These are phyloP conservation scores for Caenorhabditis sp. DNA, from an alignment of 2,888 invertebrate genomes.

Conservation along the genomic window DNA sequence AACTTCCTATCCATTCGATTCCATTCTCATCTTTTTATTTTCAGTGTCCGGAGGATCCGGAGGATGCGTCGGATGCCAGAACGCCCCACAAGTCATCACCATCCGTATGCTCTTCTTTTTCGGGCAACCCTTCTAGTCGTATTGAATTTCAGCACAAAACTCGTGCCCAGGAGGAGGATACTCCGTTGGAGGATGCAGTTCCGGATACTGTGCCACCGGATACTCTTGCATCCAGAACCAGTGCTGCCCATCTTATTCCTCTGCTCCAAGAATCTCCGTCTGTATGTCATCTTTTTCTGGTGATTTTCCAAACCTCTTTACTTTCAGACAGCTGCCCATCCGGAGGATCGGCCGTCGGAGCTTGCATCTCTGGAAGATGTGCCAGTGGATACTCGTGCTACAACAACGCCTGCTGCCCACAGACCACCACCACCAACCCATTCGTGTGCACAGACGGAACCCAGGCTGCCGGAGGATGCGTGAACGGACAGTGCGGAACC, in stretches of 20 bases:
- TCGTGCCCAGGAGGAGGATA: slow-evolving; percentile 73
- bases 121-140: neutral
- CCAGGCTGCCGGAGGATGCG: slow-evolving; percentile 79
- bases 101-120: slow-evolving; percentile 61
- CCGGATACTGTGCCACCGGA: slow-evolving; percentile 72
- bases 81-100: slow-evolving; percentile 67
- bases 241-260: slow-evolving; percentile 69
- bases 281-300: slow-evolving; percentile 45
- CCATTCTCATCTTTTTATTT: slow-evolving; percentile 14
- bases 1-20: neutral
- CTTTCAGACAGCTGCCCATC: slow-evolving; percentile 69
- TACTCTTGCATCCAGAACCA: slow-evolving; percentile 70
- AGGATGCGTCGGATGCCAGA: slow-evolving; percentile 67
- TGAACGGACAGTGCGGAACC: slow-evolving; percentile 78
- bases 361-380: slow-evolving; percentile 69
- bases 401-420: slow-evolving; percentile 66
- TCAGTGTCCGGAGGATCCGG: slow-evolving; percentile 55
- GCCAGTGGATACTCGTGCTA: slow-evolving; percentile 72
- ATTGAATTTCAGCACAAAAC: slow-evolving; percentile 54
- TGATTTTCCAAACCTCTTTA: neutral
- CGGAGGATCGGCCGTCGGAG: slow-evolving; percentile 68
- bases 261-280: slow-evolving; percentile 60
- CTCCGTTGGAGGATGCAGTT: slow-evolving; percentile 71
- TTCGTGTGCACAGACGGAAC: slow-evolving; percentile 79
- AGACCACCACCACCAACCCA: slow-evolving; percentile 65